Conservation (phyloP, 2,113 vertebrate genomes). For the Hypocryptadius cinnamomeus region DNA sequence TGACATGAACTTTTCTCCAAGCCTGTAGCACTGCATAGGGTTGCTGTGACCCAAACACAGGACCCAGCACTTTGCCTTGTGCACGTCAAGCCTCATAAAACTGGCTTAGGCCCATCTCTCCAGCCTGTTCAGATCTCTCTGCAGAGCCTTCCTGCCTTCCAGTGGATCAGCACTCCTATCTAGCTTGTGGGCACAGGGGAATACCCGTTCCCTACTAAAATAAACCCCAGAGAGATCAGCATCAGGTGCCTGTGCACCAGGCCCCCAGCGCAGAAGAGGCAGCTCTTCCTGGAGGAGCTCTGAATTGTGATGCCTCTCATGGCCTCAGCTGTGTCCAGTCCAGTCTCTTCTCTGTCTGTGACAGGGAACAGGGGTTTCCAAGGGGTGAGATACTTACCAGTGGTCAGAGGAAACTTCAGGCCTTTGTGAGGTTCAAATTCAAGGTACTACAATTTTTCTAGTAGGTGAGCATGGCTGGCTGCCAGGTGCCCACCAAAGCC, state of each 20-base stretch:
- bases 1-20: background rate
- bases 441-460: background rate
- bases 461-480: background rate
- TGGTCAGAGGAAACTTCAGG: background rate
- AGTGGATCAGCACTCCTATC: background rate
- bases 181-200: background rate
- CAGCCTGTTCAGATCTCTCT: background rate
- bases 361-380: background rate
- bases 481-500: background rate
- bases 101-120: background rate
- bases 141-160: background rate
- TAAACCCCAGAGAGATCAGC: too few species aligned
- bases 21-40: too few species aligned
- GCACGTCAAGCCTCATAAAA: background rate
- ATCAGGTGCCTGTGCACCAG: background rate
- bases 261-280: background rate
- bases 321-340: background rate
- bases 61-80: background rate
- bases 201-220: background rate
- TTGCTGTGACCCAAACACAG: background rate
- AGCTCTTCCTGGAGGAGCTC: background rate
- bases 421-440: background rate
- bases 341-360: background rate
- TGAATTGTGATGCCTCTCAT: fast-evolving
- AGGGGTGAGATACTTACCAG: background rate